These are phyloP conservation scores for Suricata suricatta DNA, from an alignment of 2,113 vertebrate genomes.

Conservation along the genomic window DNA sequence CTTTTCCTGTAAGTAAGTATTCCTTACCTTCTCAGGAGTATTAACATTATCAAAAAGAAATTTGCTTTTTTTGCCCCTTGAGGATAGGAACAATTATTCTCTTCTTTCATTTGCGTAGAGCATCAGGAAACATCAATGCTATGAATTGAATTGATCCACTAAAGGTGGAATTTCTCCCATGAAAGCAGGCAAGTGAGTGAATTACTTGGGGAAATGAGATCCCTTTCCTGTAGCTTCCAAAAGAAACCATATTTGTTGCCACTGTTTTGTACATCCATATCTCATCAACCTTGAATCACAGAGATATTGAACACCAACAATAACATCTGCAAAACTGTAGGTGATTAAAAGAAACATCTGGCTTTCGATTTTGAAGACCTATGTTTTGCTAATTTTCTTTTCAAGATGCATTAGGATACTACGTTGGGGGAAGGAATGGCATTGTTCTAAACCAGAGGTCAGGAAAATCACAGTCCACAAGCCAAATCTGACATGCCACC, in stretches of 20 bases:
- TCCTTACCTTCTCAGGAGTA: slow-evolving; percentile 11
- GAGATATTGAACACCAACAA: neutral
- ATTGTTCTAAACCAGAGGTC: neutral
- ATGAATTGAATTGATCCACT: neutral
- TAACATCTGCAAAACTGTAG: neutral
- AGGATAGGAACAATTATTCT: slow-evolving; percentile 13
- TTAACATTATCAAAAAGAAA: slow-evolving; percentile 32
- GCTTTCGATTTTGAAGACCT: slow-evolving; percentile 43
- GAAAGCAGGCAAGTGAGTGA: neutral
- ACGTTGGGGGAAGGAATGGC: neutral
- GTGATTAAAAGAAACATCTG: slow-evolving; percentile 45
- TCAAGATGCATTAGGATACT: neutral
- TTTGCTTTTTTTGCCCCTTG: neutral
- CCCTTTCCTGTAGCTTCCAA: neutral
- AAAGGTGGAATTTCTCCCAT: slow-evolving; percentile 14
- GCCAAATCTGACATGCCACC: neutral
- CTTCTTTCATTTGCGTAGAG: slow-evolving; percentile 19
- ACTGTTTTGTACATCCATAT: neutral
- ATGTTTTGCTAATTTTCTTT: neutral
- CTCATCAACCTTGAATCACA: neutral
- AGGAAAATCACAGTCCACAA: neutral
- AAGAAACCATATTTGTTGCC: neutral
- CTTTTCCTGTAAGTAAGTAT: neutral
- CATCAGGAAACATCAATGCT: neutral
- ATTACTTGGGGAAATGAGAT: neutral